phyloP scores from a whole-genome alignment of 2,113 vertebrate species.

The Polyodon spathula region DNA sequence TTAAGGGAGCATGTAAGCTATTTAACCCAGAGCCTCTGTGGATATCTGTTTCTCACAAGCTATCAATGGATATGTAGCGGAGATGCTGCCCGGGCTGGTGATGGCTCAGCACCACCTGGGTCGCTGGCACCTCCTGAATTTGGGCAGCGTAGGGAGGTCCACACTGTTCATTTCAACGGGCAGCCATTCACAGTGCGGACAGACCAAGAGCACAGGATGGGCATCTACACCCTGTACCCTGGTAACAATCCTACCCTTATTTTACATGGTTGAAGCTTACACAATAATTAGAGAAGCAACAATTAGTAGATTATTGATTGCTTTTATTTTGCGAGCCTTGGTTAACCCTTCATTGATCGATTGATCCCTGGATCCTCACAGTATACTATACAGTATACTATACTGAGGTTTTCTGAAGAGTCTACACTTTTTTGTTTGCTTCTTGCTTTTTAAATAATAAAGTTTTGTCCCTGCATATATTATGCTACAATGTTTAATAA shows the following conservation, averaged over 20 bases:
- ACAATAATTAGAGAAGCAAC: neutral
- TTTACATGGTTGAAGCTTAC: neutral
- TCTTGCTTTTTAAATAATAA: too few species aligned
- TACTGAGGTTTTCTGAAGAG: too few species aligned
- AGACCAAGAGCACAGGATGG: slow-evolving; percentile 71
- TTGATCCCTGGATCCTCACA: too few species aligned
- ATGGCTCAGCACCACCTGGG: slow-evolving; percentile 65
- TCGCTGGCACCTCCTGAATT: slow-evolving; percentile 84
- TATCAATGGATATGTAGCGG: slow-evolving; percentile 83
- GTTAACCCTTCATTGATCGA: too few species aligned
- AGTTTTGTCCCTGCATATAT: too few species aligned
- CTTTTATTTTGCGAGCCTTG: too few species aligned
- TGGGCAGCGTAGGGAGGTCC: slow-evolving; percentile 73
- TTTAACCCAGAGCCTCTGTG: too few species aligned
- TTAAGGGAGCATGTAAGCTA: too few species aligned
- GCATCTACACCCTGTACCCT: slow-evolving; percentile 81
- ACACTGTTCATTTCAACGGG: slow-evolving; percentile 83
- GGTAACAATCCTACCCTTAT: slow-evolving; percentile 49
- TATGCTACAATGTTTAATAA: too few species aligned
- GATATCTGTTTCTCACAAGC: slow-evolving; percentile 53
- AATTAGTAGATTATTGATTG: too few species aligned
- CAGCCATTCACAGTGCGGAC: slow-evolving; percentile 70
- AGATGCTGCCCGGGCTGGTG: slow-evolving; percentile 78
- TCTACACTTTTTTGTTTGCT: too few species aligned
- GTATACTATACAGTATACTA: too few species aligned